phyloP scores from a whole-genome alignment of 2,113 vertebrate genomes.

The Asarcornis scutulata region DNA sequence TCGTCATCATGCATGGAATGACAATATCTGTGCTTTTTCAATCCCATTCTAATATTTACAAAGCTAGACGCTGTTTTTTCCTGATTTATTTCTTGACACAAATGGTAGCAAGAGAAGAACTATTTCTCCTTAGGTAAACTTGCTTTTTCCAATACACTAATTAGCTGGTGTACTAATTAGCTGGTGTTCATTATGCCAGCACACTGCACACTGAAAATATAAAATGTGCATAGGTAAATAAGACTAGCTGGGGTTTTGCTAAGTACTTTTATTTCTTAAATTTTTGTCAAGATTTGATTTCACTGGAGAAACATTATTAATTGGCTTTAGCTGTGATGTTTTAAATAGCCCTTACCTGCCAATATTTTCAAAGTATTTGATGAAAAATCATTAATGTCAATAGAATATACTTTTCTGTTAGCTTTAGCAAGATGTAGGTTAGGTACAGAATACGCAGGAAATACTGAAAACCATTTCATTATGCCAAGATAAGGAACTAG shows the following conservation, averaged over 20 bases:
- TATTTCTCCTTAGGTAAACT: not conserved
- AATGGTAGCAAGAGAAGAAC: not conserved
- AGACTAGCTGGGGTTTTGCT: not conserved
- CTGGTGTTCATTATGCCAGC: not conserved
- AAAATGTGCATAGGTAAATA: not conserved
- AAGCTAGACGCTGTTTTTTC: not conserved
- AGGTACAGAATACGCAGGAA: not conserved
- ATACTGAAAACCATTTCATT: not conserved
- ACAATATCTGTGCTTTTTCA: not conserved
- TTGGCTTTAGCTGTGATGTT: not conserved
- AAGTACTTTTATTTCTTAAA: not conserved
- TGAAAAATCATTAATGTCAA: not conserved
- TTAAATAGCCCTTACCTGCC: not conserved
- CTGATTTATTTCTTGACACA: not conserved
- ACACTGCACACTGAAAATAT: not conserved
- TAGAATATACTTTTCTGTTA: not conserved
- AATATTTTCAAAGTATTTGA: not conserved
- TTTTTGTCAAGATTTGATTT: not conserved
- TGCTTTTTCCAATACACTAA: not conserved
- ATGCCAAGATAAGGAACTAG: not conserved
- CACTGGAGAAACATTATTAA: not conserved
- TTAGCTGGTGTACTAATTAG: constrained; percentile 27
- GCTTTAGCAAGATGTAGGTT: not conserved
- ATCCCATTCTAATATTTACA: not conserved
- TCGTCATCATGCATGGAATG: not conserved